Conservation (phyloP, 2,797 vertebrate species). For the Acrossocheilus fasciatus region DNA sequence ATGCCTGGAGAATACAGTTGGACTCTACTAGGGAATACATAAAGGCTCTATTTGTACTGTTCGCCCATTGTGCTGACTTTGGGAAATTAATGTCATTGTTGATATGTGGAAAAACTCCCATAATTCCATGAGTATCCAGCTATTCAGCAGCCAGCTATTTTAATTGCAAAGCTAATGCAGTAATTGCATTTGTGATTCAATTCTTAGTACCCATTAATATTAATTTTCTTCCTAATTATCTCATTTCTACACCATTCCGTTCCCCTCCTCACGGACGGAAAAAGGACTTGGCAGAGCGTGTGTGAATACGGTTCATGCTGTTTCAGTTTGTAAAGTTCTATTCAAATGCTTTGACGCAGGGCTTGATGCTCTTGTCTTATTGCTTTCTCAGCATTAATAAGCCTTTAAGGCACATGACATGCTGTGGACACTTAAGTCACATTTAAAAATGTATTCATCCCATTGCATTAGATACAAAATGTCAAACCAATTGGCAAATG, state of each 20-base stretch:
- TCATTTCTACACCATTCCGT: constrained; percentile 70
- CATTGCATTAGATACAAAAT: background rate
- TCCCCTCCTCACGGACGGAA: constrained; percentile 66
- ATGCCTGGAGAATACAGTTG: constrained; percentile 69
- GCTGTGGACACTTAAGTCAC: background rate
- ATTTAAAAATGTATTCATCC: background rate
- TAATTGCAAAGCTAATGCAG: constrained; percentile 82
- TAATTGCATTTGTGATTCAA: constrained; percentile 89
- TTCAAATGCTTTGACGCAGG: background rate
- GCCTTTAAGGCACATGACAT: background rate
- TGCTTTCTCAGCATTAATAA: background rate
- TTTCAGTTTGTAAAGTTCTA: background rate
- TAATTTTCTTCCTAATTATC: constrained; percentile 77
- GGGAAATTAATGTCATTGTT: constrained; percentile 77
- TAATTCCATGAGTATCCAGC: constrained; percentile 85
- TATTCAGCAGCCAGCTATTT: constrained; percentile 81
- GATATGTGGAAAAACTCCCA: constrained; percentile 78
- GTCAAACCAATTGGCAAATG: background rate
- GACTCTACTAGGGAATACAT: constrained; percentile 74
- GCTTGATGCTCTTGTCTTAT: constrained; percentile 3
- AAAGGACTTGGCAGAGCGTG: constrained; percentile 62
- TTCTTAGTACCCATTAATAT: constrained; percentile 83
- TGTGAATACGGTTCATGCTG: background rate
- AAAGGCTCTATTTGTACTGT: constrained; percentile 81
- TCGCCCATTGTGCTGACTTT: constrained; percentile 65